Evolutionary conservation across 2,888 invertebrate genomes (phyloP).

Genomic region (Nasonia oneida): DNA sequence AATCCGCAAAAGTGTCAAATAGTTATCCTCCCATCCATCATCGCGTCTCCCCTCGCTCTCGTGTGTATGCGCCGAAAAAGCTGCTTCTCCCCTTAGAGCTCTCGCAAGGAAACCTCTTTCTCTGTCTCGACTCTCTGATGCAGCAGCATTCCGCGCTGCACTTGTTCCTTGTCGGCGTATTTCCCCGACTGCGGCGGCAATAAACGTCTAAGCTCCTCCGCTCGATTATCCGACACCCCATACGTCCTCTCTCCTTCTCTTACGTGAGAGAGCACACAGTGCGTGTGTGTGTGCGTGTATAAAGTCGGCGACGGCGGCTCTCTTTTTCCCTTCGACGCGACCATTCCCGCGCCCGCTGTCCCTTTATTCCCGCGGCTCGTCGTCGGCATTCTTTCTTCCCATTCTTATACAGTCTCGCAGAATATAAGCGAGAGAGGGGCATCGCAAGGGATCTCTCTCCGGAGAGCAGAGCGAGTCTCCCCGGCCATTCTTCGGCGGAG

Average conservation of each 20-base stretch:
- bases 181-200: slow-evolving; percentile 53
- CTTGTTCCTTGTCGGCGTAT: slow-evolving; percentile 53
- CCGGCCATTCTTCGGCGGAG: slow-evolving; percentile 27
- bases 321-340: slow-evolving; percentile 26
- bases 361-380: slow-evolving; percentile 39
- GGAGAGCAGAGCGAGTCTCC: neutral
- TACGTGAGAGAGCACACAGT: no score
- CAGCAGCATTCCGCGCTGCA: slow-evolving; percentile 24
- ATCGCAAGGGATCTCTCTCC: slow-evolving; percentile 5
- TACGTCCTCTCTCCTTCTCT: slow-evolving; percentile 19
- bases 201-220: slow-evolving; percentile 52
- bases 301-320: slow-evolving; percentile 14
- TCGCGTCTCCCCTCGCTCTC: neutral
- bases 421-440: neutral
- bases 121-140: neutral
- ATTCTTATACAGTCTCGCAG: slow-evolving; percentile 19
- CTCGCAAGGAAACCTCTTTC: neutral
- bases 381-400: slow-evolving; percentile 55
- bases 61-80: neutral
- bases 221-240: slow-evolving; percentile 50
- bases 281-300: neutral
- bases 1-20: slow-evolving; percentile 6
- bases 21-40: neutral
- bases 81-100: neutral
- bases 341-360: slow-evolving; percentile 45